These are phyloP conservation scores for Scaptodrosophila latifasciaeformis DNA, from an alignment of 2,888 invertebrate genomes.

Conservation along the genomic window DNA sequence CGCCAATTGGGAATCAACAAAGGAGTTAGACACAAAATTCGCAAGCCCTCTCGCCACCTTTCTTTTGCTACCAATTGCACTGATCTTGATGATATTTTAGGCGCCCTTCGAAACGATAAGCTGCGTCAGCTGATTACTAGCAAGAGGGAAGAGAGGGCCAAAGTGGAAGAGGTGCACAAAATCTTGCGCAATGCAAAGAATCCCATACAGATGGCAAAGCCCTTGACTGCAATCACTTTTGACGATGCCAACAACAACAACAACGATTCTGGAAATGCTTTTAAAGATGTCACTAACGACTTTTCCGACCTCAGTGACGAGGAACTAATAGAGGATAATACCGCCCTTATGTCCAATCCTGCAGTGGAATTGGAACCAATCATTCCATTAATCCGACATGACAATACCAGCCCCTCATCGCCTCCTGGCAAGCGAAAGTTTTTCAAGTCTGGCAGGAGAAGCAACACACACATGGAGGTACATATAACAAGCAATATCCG, in stretches of 20 bases:
- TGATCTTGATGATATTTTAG: constrained; percentile 61
- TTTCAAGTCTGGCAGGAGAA: constrained; percentile 67
- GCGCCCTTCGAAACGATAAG: constrained; percentile 65
- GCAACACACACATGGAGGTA: constrained; percentile 65
- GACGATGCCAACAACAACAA: constrained; percentile 49
- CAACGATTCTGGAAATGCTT: constrained; percentile 17
- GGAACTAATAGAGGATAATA: constrained; percentile 15
- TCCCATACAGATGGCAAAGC: constrained; percentile 72
- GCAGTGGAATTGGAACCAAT: constrained; percentile 46
- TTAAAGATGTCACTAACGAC: constrained; percentile 19
- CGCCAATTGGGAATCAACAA: constrained; percentile 56
- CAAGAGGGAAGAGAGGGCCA: constrained; percentile 61
- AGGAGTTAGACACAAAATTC: constrained; percentile 70
- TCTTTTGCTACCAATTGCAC: constrained; percentile 16
- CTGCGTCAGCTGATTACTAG: constrained; percentile 62
- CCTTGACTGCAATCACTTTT: constrained; percentile 46
- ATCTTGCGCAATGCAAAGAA: constrained; percentile 65
- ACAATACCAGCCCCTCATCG: background rate
- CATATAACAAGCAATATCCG: constrained; percentile 69
- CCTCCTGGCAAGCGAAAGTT: constrained; percentile 60
- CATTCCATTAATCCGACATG: constrained; percentile 51
- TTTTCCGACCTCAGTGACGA: constrained; percentile 60
- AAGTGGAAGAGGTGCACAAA: constrained; percentile 66
- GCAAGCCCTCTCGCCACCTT: constrained; percentile 33
- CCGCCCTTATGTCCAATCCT: constrained; percentile 11